A percentile compares a stretch with the other conserved stretches of the same genome.
These are phyloP conservation scores for Strix uralensis DNA, from an alignment of 2,113 vertebrate species.

Conservation along the genomic window DNA sequence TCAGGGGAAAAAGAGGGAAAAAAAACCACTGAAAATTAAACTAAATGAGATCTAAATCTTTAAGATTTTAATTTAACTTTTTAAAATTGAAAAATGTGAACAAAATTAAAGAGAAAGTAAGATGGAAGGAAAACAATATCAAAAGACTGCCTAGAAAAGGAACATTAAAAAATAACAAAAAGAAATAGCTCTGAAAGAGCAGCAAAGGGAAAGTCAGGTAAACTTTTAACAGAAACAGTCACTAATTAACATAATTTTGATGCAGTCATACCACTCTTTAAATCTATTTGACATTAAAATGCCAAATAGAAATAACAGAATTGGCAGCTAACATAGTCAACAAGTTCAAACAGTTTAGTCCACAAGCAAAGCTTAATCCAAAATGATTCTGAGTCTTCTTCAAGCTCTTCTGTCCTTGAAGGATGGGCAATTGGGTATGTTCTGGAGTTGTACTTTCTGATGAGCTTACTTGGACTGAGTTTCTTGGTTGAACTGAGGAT, in stretches of 20 bases:
- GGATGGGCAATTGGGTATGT: accelerated
- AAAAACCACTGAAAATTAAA: neutral
- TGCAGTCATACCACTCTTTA: neutral
- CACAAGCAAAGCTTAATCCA: neutral
- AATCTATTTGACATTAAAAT: neutral
- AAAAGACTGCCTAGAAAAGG: neutral
- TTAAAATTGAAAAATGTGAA: neutral
- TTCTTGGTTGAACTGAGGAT: neutral
- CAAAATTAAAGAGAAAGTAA: neutral
- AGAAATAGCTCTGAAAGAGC: accelerated
- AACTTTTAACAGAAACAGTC: neutral
- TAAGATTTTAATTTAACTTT: neutral
- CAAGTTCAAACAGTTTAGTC: neutral
- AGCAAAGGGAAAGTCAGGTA: neutral
- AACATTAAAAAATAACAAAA: neutral
- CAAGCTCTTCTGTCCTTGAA: neutral
- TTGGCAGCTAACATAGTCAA: neutral
- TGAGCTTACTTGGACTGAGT: neutral
- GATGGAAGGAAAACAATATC: neutral
- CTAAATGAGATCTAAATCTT: neutral
- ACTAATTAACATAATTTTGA: neutral
- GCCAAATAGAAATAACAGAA: neutral
- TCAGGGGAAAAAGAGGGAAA: neutral
- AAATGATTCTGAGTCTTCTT: neutral
- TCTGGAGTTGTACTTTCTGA: neutral